These are phyloP conservation scores for Xenentodon cancila DNA, from an alignment of 2,797 vertebrate genomes.

Conservation along the genomic window DNA sequence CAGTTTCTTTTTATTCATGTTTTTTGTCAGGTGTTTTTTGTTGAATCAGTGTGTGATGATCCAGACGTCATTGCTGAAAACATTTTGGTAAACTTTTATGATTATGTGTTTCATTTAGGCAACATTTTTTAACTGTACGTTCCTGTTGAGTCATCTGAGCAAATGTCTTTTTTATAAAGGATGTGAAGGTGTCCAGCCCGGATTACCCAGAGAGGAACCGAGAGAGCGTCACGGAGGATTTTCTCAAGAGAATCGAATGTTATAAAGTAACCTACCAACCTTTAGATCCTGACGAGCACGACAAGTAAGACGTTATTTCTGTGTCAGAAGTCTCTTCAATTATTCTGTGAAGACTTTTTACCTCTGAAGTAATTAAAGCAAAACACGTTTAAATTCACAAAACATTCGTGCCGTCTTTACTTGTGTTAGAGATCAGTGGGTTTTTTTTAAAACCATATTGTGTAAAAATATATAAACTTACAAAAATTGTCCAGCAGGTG, in stretches of 20 bases:
- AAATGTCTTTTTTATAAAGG: slow-evolving; percentile 77
- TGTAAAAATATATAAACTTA: slow-evolving; percentile 13
- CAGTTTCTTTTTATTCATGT: not conserved
- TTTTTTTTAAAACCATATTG: not conserved
- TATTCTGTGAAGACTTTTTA: too few relatives aligned
- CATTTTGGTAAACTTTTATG: slow-evolving; percentile 87
- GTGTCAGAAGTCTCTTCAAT: not conserved
- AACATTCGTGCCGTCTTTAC: too few relatives aligned
- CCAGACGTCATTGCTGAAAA: slow-evolving; percentile 98
- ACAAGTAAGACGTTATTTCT: slow-evolving; percentile 85
- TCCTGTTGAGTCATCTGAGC: not conserved
- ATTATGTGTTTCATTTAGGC: not conserved
- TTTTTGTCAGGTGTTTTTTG: slow-evolving; percentile 91
- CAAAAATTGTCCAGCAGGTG: slow-evolving; percentile 59
- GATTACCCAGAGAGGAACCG: slow-evolving; percentile 94
- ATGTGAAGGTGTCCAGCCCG: slow-evolving; percentile 97
- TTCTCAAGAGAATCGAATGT: slow-evolving; percentile 97
- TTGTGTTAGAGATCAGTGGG: not conserved
- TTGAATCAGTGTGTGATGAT: slow-evolving; percentile 95
- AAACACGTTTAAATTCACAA: too few relatives aligned
- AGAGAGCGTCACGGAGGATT: slow-evolving; percentile 97
- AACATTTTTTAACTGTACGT: not conserved
- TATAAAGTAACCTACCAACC: slow-evolving; percentile 97
- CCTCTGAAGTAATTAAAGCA: too few relatives aligned
- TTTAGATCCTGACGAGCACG: slow-evolving; percentile 90